These are phyloP conservation scores for Pituophis catenifer DNA, from an alignment of 2,113 vertebrate species.

Conservation along the genomic window DNA sequence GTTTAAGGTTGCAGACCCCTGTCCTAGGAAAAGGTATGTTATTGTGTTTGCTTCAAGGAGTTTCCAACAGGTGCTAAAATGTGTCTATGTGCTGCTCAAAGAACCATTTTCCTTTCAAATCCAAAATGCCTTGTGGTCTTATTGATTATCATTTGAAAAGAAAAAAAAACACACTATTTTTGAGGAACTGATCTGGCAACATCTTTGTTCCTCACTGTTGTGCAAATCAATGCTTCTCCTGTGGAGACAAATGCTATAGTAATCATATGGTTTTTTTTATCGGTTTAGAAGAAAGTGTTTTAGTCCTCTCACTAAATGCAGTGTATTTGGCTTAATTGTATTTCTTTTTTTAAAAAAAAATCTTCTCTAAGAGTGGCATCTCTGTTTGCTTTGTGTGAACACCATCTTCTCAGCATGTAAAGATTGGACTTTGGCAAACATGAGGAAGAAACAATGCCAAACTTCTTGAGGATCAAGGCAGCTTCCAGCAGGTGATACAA, in stretches of 20 bases:
- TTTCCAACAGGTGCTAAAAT: neutral
- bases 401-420: neutral
- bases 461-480: too few relatives aligned
- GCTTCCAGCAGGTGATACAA: neutral
- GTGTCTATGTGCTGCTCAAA: neutral
- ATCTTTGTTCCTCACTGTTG: neutral
- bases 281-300: neutral
- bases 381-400: neutral
- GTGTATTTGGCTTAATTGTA: neutral
- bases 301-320: neutral
- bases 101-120: neutral
- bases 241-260: neutral
- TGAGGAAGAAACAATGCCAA: neutral
- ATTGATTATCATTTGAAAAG: neutral
- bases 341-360: neutral
- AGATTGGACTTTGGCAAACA: neutral
- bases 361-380: accelerated
- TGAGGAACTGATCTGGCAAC: neutral
- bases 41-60: neutral
- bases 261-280: neutral
- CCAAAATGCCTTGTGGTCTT: neutral
- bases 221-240: neutral
- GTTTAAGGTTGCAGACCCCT: too few relatives aligned
- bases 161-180: too few relatives aligned
- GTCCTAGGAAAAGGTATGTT: neutral